Conservation (phyloP, 1,140 invertebrate genomes). For the Atta cephalotes region DNA sequence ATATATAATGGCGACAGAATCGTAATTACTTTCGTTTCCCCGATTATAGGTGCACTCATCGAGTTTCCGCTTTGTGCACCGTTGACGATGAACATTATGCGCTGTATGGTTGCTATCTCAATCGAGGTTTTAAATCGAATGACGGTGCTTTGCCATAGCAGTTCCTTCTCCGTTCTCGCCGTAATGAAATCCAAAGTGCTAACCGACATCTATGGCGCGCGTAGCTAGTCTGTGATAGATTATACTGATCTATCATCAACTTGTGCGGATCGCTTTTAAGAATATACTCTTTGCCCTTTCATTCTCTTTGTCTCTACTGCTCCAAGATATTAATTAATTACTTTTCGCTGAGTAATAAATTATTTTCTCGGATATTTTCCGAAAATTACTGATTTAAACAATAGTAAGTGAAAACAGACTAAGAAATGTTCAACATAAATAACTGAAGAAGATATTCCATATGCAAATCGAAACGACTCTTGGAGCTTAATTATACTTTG, state of each 20-base stretch:
- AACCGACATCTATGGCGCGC: not conserved
- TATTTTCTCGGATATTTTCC: not conserved
- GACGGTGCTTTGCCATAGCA: not conserved
- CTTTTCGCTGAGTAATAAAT: not conserved
- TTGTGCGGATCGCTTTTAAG: not conserved
- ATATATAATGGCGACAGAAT: slow-evolving; percentile 47
- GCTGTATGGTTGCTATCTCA: slow-evolving; percentile 2
- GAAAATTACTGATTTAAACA: not conserved
- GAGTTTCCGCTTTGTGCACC: slow-evolving; percentile 43
- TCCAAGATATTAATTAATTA: slow-evolving; percentile 22
- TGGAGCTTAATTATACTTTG: too few relatives aligned
- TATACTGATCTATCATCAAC: slow-evolving; percentile 29
- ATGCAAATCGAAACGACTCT: too few relatives aligned
- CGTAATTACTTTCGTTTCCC: slow-evolving; percentile 61
- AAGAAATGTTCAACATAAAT: too few relatives aligned
- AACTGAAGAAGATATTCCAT: too few relatives aligned
- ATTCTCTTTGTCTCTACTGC: too few relatives aligned
- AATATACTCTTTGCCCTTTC: not conserved
- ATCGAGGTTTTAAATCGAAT: slow-evolving; percentile 49
- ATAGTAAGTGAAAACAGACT: not conserved
- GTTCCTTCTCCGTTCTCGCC: not conserved
- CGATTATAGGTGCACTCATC: slow-evolving; percentile 54
- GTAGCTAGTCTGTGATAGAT: slow-evolving; percentile 20
- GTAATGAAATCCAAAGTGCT: slow-evolving; percentile 28
- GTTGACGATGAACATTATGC: slow-evolving; percentile 14